Evolutionary conservation across 1,140 invertebrate genomes (phyloP).

Genomic region (Caenorhabditis inopinata): DNA sequence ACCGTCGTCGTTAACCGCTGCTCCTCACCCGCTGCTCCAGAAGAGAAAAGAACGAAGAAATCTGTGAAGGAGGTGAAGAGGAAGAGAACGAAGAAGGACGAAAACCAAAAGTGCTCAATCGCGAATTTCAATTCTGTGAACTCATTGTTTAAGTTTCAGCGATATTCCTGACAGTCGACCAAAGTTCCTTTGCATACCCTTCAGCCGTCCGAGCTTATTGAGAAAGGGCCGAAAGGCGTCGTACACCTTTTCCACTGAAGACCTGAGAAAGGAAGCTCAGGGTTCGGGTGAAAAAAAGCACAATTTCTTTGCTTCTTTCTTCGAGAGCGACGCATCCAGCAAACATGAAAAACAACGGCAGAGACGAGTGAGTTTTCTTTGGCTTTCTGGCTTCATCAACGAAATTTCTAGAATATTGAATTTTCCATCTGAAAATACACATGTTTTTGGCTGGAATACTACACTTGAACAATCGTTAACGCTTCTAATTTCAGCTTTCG

Average conservation of each 20-base stretch:
- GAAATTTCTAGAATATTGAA: too few species aligned
- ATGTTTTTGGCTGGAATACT: too few species aligned
- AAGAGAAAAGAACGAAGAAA: constrained; percentile 9
- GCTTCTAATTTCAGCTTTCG: constrained; percentile 51
- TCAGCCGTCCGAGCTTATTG: neutral
- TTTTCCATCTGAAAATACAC: too few species aligned
- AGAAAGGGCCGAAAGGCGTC: constrained; percentile 26
- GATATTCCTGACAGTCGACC: constrained; percentile 5
- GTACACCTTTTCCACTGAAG: constrained; percentile 2
- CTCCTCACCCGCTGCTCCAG: constrained; percentile 1
- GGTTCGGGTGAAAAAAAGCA: neutral
- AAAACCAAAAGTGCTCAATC: constrained; percentile 9
- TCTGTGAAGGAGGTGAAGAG: constrained; percentile 22
- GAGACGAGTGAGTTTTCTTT: constrained; percentile 17
- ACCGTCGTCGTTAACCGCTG: neutral
- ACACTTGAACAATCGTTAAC: too few species aligned
- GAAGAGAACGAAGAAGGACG: constrained; percentile 6
- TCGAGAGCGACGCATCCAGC: neutral
- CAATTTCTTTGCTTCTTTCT: neutral
- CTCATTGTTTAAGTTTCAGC: neutral
- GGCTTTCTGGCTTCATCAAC: too few species aligned
- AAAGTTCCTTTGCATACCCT: constrained; percentile 2
- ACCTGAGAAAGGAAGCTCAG: constrained; percentile 14
- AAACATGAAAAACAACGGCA: constrained; percentile 35
- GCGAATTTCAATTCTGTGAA: neutral